Evolutionary conservation across 2,888 invertebrate species (phyloP).

Genomic region (Tanypteryx hageni): DNA sequence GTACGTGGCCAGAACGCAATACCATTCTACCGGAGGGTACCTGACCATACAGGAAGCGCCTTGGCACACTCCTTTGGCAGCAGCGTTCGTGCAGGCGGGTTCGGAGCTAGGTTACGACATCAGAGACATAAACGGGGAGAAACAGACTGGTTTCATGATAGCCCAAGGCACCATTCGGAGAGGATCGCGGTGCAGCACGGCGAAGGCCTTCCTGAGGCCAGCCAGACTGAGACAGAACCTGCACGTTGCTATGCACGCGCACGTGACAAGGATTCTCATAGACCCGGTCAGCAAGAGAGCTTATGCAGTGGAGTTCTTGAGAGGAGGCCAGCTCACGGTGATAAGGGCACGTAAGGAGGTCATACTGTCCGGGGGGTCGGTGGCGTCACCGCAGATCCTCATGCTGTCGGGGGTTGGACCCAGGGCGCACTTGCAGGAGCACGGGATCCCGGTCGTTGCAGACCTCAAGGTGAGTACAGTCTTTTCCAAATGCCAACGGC

Average conservation of each 20-base stretch:
- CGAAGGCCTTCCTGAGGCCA: constrained; percentile 91
- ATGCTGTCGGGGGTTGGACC: constrained; percentile 90
- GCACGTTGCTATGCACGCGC: constrained; percentile 89
- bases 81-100: constrained; percentile 89
- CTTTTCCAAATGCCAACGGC: not conserved
- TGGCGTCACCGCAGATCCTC: constrained; percentile 95
- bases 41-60: constrained; percentile 91
- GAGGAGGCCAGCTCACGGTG: constrained; percentile 84
- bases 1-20: constrained; percentile 86
- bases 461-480: constrained; percentile 77
- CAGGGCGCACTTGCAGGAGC: constrained; percentile 79
- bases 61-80: constrained; percentile 89
- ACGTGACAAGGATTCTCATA: constrained; percentile 79
- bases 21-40: constrained; percentile 86
- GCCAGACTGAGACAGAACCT: constrained; percentile 88
- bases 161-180: constrained; percentile 74
- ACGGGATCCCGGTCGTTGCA: constrained; percentile 87
- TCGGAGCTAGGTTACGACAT: constrained; percentile 90
- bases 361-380: constrained; percentile 91
- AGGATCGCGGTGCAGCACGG: constrained; percentile 91
- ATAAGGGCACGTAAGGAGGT: constrained; percentile 90
- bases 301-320: constrained; percentile 80
- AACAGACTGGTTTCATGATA: constrained; percentile 81
- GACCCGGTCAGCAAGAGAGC: constrained; percentile 61
- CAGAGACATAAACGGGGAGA: constrained; percentile 91